Base-by-base conservation (phyloP, 1,140 invertebrate species). In the Popillia japonica region DNA sequence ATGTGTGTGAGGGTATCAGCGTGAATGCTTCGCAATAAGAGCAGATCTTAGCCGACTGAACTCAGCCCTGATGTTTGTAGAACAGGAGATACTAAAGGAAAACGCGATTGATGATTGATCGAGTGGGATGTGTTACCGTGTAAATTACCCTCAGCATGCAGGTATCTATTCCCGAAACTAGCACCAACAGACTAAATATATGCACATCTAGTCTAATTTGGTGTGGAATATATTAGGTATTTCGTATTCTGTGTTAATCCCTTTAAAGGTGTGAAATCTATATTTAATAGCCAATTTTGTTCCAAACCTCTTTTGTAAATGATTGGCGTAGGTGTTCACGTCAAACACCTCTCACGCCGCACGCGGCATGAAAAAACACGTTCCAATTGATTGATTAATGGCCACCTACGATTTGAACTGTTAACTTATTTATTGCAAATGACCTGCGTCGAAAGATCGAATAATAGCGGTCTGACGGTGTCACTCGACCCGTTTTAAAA, bases 381-480 rank as follows among this genome's bases (percentile, higher is more conserved):
- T 48, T 48, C n/a, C 44, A 14, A 48, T 14, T 48, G 22, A 68
- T 34, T 68, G 61, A 68, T 27, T 68, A 68, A 68, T 34, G 61
- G 11, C 27, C 61, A 68, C 61, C 61, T 34, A 27, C 22, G 61
- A 27, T 34, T 22, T 17, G 22, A 9, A 14, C 22, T 9, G 9
- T 3, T 68, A 68, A 68, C 61, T 68, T 68, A 68, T 68, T 68
- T 68, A 68, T 6, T 22, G 61, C 20, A 27, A 68, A 68, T 68
- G 61, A 27, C 61, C 61, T 22, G 11, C 61, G 22, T 68, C 61
- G 22, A 68, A 68, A 34, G 61, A 68, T 22, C 20, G 22, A 68
- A 68, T 68, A 68, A 68, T 68, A 68, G 61, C 61, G 20, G 61
- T 68, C 61, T 20, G 61, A 68, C 14, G 22, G 20, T 68, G 61